phyloP scores from a whole-genome alignment of 2,888 invertebrate genomes.

The Deilephila porcellus region DNA sequence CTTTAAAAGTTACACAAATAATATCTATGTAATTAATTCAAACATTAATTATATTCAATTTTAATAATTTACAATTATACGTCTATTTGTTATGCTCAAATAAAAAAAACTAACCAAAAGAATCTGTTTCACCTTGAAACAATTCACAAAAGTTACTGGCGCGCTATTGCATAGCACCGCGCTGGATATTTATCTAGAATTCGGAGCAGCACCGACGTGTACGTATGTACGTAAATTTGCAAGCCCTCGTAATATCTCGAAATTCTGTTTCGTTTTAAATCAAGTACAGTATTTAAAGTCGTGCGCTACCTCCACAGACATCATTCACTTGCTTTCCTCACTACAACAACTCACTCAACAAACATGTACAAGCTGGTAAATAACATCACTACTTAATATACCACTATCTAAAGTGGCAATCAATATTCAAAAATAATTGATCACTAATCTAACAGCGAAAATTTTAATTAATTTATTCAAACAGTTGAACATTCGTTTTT shows the following conservation, averaged over 20 bases:
- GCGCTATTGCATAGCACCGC: slow-evolving; percentile 48
- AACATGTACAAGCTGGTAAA: slow-evolving; percentile 82
- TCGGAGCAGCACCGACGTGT: slow-evolving; percentile 61
- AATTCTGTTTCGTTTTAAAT: slow-evolving; percentile 56
- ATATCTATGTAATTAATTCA: too few species aligned
- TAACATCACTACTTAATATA: slow-evolving; percentile 29
- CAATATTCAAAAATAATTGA: not conserved
- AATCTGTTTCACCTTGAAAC: slow-evolving; percentile 9
- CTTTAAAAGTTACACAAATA: too few species aligned
- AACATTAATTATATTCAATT: too few species aligned
- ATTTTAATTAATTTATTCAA: not conserved
- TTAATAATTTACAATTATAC: too few species aligned
- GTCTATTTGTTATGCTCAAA: too few species aligned
- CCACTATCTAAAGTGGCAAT: not conserved
- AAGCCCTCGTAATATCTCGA: slow-evolving; percentile 64
- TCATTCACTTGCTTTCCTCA: slow-evolving; percentile 47
- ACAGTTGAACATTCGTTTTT: not conserved
- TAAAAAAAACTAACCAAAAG: not conserved
- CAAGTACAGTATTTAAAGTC: slow-evolving; percentile 67
- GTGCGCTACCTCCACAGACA: slow-evolving; percentile 40
- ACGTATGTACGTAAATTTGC: slow-evolving; percentile 58
- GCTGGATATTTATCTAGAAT: slow-evolving; percentile 71
- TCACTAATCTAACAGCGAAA: not conserved
- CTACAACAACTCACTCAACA: slow-evolving; percentile 49
- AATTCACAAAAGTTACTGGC: slow-evolving; percentile 40